phyloP scores from a whole-genome alignment of 2,113 vertebrate species.

The Poecilia latipinna region DNA sequence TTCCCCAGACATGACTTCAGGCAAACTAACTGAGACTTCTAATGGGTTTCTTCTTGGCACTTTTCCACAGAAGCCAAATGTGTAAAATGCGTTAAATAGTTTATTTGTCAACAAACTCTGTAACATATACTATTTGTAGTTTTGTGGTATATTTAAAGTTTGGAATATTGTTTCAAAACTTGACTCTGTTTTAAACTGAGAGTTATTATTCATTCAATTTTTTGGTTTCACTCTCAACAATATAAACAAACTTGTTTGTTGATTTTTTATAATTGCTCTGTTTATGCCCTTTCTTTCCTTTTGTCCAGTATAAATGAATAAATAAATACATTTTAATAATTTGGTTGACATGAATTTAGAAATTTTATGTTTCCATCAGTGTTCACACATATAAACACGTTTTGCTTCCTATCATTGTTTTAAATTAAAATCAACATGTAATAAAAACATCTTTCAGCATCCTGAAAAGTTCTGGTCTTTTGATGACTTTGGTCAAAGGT shows the following conservation, averaged over 20 bases:
- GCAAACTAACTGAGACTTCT: background rate
- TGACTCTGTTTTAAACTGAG: background rate
- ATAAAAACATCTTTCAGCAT: too few species aligned
- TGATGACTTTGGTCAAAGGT: too few species aligned
- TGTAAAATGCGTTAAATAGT: background rate
- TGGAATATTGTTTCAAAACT: too few species aligned
- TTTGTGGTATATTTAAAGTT: too few species aligned
- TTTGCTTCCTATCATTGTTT: background rate
- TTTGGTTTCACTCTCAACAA: background rate
- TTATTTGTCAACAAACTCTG: background rate
- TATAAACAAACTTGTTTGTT: background rate
- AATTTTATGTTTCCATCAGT: too few species aligned
- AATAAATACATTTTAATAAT: too few species aligned
- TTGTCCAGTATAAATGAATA: too few species aligned
- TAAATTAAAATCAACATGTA: too few species aligned
- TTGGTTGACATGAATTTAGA: too few species aligned
- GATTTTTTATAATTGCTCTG: background rate
- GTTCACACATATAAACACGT: background rate
- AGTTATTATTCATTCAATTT: background rate
- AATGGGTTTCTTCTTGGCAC: background rate
- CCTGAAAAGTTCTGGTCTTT: too few species aligned
- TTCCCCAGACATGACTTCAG: background rate
- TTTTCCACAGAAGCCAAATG: background rate
- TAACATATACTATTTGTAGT: too few species aligned
- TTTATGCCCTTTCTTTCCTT: too few species aligned